Evolutionary conservation across 1,140 invertebrate genomes (phyloP), one percentile per base, ranked within the genome.

Genomic region (Brachionus angularis): DNA sequence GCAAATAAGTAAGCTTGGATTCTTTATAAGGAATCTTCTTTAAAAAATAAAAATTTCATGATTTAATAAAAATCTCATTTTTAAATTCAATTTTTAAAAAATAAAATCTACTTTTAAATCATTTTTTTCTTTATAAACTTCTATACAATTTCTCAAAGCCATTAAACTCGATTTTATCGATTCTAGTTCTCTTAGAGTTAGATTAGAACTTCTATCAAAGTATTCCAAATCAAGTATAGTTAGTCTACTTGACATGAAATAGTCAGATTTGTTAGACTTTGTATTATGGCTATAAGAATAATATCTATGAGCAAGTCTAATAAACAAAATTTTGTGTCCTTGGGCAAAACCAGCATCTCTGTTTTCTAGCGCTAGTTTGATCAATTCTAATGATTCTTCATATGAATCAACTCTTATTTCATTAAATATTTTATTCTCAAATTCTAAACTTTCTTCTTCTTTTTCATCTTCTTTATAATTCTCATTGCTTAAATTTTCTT

Each of bases 1-100:
- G 98, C 44, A 98, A 84, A 81, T 94, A 90, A 3, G 96, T 98
- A 1, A 99, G 84, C 77, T 94, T 93, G 0, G 91, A 91, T 77
- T 98, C 93, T 27, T 95, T 81, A 81, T 96, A 98, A 0, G 95
- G 93, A 2, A 96, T 89, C 77, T 91, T 87, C 77, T 82, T 72
- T 7, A 73, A 73, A 69, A 67, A 70, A 12, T 52, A 10, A 10
- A 8, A 7, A 50, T 18, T 16, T n/a, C n/a, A 7, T 16, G 12
- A 64, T 52, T 21, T 10, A 44, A 44, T 10, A 71, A 10, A 14
- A 69, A n/a, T 1, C 5, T 10, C 23, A 21, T 50, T 16, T 53
- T 16, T 18, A n/a, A n/a, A 14, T 8, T 10, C 23, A 23, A n/a
- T 73, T 10, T n/a, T n/a, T n/a, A n/a, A n/a, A n/a, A n/a, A n/a